A percentile compares a stretch with the other conserved stretches of the same genome.
phyloP scores from a whole-genome alignment of 2,113 vertebrate genomes.

The Eurystomus gularis region DNA sequence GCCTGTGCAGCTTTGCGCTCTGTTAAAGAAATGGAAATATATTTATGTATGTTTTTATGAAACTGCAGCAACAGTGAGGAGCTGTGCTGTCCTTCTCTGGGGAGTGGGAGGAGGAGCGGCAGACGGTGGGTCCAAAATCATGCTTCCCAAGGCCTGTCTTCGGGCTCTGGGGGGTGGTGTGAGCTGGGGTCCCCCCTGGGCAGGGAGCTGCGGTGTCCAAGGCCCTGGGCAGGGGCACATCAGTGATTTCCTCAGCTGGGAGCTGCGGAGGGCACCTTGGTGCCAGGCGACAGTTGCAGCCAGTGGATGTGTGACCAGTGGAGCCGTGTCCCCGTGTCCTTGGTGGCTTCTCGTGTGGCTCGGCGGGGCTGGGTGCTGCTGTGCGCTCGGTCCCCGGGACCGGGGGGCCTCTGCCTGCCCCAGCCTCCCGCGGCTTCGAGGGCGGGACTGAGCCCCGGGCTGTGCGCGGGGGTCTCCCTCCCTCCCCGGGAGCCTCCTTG shows the following conservation, averaged over 20 bases:
- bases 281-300: background rate
- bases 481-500: background rate
- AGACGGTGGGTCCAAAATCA: background rate
- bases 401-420: background rate
- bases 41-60: slow-evolving; percentile 82
- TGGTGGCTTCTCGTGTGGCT: background rate
- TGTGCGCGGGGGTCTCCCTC: background rate
- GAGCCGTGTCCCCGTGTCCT: background rate
- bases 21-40: slow-evolving; percentile 74
- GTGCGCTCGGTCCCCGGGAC: accelerated
- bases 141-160: background rate
- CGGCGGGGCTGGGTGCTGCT: background rate
- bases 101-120: background rate
- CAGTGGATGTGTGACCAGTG: background rate
- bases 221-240: background rate
- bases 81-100: slow-evolving; percentile 10
- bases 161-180: accelerated
- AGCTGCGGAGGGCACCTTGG: background rate
- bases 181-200: background rate
- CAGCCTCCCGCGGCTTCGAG: background rate
- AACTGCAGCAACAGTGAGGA: slow-evolving; percentile 56
- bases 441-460: background rate
- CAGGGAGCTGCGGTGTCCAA: background rate
- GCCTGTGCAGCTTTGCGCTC: slow-evolving; percentile 65
- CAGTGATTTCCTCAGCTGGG: background rate